Conservation (phyloP, 1,140 invertebrate genomes). For the Chrysomallon squamiferum region DNA sequence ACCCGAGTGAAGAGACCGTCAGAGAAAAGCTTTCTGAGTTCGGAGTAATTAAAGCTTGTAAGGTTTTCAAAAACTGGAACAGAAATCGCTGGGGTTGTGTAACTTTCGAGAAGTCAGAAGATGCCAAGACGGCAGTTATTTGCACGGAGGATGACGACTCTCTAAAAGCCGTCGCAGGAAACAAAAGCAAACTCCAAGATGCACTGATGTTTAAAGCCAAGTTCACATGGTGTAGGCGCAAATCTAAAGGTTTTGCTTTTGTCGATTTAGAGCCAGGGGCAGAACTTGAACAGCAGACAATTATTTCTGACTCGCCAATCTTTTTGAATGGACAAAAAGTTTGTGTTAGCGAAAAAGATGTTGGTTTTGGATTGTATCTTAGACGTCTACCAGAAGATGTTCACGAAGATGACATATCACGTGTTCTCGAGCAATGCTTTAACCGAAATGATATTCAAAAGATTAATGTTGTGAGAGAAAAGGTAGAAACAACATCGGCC, state of each 20-base stretch:
- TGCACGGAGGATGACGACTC: slow-evolving; percentile 10
- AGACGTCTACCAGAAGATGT: background rate
- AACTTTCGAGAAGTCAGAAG: slow-evolving; percentile 23
- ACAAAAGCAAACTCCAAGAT: background rate
- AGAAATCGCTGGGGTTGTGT: slow-evolving; percentile 35
- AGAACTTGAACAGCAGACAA: background rate
- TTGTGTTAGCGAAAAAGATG: background rate
- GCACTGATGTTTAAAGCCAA: slow-evolving; percentile 28
- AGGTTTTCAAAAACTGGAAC: slow-evolving; percentile 4
- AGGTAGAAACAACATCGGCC: background rate
- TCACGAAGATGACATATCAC: slow-evolving; percentile 5
- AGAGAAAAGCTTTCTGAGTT: slow-evolving; percentile 17
- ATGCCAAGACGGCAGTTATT: slow-evolving; percentile 29
- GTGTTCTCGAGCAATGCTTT: slow-evolving; percentile 1
- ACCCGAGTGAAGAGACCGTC: slow-evolving; percentile 10
- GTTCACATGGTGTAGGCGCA: slow-evolving; percentile 38
- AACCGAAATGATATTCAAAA: background rate
- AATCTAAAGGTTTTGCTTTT: slow-evolving; percentile 32
- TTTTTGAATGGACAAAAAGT: background rate
- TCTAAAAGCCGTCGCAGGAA: slow-evolving; percentile 8
- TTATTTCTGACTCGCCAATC: background rate
- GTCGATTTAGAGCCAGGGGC: slow-evolving; percentile 11
- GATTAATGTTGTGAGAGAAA: slow-evolving; percentile 1
- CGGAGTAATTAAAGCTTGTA: slow-evolving; percentile 18
- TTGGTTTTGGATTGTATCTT: background rate